Base-by-base conservation (phyloP, 2,888 invertebrate genomes). In the Lycia hirtaria region DNA sequence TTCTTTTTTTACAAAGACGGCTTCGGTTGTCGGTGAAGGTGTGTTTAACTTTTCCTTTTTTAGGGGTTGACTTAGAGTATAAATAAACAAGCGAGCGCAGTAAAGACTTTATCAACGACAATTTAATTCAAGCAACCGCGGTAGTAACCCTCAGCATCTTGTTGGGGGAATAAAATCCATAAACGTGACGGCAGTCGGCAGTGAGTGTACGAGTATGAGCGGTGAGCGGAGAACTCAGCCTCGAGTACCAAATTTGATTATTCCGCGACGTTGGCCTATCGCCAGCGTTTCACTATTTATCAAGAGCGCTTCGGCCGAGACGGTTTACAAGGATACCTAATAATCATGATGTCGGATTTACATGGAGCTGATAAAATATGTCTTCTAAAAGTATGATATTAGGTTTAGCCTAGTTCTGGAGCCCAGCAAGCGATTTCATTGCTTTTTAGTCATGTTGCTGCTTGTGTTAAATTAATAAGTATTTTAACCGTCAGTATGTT, bases 191-290 rank as follows among this genome's bases (percentile, higher is more conserved):
- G 78, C 78, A 80, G 83, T 76, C n/a, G 71, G 78, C 73, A 80
- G 84, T n/a, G n/a, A 77, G 78, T 80, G 82, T 75, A 70, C 77
- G 73, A 80, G 77, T 71, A 77, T 76, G 82, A 81, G 61, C 57
- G 54, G 62, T 60, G 69, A 72, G 76, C 76, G 70, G 62, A 59
- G 69, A 72, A 76, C 76, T 69, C 68, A 87, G 74, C 80, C 86
- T 81, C 73, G 82, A 84, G 85, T 78, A 83, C 81, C 75, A 86
- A 87, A 92, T 92, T 90, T 88, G 89, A 91, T 92, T 91, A 92
- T 91, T 90, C 88, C 89, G 82, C 89, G 87, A 89, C 87, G 89
- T 87, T 90, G 90, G 91, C 88, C 90, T 90, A 90, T 87, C 89
- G 89, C 90, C 90, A 88, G 78, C 80, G 77, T 78, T 80, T 75